Evolutionary conservation across 2,888 invertebrate genomes (phyloP), one percentile per base, ranked within the genome.

Genomic region (Spatulosminthurus flaviceps): DNA sequence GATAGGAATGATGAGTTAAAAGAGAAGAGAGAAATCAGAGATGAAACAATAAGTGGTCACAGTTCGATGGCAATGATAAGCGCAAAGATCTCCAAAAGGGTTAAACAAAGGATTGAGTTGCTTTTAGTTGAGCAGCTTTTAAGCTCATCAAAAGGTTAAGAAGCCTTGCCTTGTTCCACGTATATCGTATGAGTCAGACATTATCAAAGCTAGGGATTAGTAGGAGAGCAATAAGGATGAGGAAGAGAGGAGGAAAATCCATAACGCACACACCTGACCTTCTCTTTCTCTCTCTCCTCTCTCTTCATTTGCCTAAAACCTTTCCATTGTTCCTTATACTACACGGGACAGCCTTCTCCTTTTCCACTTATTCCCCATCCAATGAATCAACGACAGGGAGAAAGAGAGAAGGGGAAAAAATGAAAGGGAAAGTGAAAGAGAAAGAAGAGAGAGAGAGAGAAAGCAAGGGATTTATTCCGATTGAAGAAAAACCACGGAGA

Each of bases 271-370:
- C 74, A 74, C 64, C 74, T 64, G 64, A 74, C 64, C 74, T 29
- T 34, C 64, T 42, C 22, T 64, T n/a, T n/a, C n/a, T n/a, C n/a
- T n/a, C n/a, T n/a, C n/a, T n/a, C n/a, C n/a, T n/a, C n/a, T 64
- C 61, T 74, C n/a, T 74, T 74, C 74, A 74, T 74, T 74, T 74
- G 74, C 61, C 74, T 74, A 74, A 74, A 74, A 74, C 74, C 74
- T 74, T 74, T 74, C 34, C 41, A 22, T 21, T 64, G 26, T 29
- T 28, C 29, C 67, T 67, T 24, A n/a, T 5, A n/a, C n/a, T n/a
- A n/a, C 1, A 16, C 26, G 19, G 67, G 67, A 67, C 28, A 67
- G 29, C 26, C 67, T 22, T 64, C 64, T 29, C 66, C 24, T 22
- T 66, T 21, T 66, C 11, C 28, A 28, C 29, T 26, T 29, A 24